Percentiles rank a stretch among this genome's conserved stretches.
Conservation (phyloP, 1,140 invertebrate genomes). For the Anagrus nilaparvatae region DNA sequence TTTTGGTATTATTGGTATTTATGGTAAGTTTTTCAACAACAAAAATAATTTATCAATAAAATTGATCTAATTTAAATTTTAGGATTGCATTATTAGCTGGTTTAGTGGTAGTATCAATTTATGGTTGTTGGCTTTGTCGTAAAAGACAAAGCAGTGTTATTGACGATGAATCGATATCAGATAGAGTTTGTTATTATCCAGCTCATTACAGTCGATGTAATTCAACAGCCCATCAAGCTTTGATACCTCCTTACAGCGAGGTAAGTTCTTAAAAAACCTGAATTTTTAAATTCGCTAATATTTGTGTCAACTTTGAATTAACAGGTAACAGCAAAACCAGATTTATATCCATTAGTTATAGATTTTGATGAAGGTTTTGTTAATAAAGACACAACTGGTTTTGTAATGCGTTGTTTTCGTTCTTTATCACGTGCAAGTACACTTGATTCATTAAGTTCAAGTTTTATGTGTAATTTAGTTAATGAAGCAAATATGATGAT, state of each 20-base stretch:
- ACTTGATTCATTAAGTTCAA: constrained; percentile 69
- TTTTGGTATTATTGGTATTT: constrained; percentile 41
- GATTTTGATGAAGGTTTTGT: constrained; percentile 55
- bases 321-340: constrained; percentile 74
- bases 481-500: constrained; percentile 75
- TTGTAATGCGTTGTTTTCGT: constrained; percentile 74
- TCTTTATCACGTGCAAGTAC: constrained; percentile 72
- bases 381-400: constrained; percentile 59
- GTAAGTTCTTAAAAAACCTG: constrained; percentile 46
- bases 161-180: constrained; percentile 46
- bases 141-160: constrained; percentile 34
- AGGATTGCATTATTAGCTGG: constrained; percentile 52
- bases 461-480: constrained; percentile 67
- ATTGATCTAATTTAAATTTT: background rate
- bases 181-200: constrained; percentile 64
- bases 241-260: constrained; percentile 73
- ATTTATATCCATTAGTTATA: constrained; percentile 72
- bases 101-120: constrained; percentile 47
- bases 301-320: constrained; percentile 5
- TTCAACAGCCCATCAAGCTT: constrained; percentile 64
- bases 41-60: background rate
- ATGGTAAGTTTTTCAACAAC: constrained; percentile 28
- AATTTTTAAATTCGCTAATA: too few species aligned
- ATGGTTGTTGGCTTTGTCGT: constrained; percentile 57
- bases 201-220: constrained; percentile 69